Percentiles rank a stretch among this genome's conserved stretches.
phyloP scores from a whole-genome alignment of 2,797 vertebrate genomes.

The Epinephelus awoara region DNA sequence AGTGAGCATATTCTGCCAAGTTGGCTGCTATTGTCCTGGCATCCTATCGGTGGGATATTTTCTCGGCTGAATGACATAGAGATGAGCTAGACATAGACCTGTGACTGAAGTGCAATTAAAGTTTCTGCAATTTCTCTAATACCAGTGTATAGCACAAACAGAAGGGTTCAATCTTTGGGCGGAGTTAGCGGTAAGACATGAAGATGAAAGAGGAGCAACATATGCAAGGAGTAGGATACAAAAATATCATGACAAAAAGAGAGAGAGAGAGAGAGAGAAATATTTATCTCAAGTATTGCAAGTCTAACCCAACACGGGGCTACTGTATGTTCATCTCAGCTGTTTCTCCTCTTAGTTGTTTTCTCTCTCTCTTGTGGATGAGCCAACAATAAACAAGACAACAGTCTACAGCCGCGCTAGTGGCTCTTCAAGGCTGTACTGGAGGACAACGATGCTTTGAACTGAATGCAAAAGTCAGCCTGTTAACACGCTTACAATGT shows the following conservation, averaged over 20 bases:
- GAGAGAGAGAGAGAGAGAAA: background rate
- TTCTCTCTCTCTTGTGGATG: no score
- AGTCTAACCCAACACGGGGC: no score
- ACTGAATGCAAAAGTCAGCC: background rate
- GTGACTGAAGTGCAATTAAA: slow-evolving; percentile 10
- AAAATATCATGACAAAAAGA: no score
- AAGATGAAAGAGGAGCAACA: background rate
- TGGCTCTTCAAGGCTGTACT: no score
- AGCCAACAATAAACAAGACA: no score
- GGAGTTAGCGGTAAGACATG: background rate
- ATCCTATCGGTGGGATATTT: slow-evolving; percentile 18
- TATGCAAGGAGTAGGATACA: background rate
- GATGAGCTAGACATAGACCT: background rate
- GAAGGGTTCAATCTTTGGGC: background rate
- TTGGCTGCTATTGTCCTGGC: background rate
- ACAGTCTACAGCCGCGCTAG: no score
- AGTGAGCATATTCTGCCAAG: slow-evolving; percentile 22
- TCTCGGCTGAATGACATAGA: slow-evolving; percentile 22
- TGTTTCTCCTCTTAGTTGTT: no score
- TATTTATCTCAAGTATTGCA: no score
- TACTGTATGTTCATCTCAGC: no score
- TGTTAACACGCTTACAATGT: no score
- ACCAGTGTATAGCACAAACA: background rate
- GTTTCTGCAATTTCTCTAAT: background rate
- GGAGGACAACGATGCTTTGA: no score